Conservation (phyloP, 2,113 vertebrate genomes). For the Athene noctua region DNA sequence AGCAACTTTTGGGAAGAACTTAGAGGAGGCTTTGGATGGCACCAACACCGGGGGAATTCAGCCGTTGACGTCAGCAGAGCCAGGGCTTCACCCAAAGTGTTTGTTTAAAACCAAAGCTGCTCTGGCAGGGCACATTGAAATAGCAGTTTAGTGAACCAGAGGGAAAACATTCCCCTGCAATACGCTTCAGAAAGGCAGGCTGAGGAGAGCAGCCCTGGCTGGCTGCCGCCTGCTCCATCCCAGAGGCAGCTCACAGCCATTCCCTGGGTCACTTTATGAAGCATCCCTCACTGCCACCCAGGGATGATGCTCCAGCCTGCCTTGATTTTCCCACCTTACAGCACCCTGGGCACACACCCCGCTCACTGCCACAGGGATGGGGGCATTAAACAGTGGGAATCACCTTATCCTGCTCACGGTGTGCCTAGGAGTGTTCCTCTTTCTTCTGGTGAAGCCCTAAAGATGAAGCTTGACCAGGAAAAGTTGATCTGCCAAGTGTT, state of each 20-base stretch:
- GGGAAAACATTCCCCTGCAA: not conserved
- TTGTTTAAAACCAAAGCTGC: not conserved
- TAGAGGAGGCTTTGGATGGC: not conserved
- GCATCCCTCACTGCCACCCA: not conserved
- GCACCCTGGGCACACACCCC: rapidly evolving
- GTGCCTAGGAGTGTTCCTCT: not conserved
- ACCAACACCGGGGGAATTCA: not conserved
- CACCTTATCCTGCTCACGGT: rapidly evolving
- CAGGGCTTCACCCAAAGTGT: not conserved
- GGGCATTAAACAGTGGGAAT: not conserved
- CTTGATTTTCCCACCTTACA: not conserved
- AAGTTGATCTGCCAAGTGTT: not conserved
- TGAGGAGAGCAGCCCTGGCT: not conserved
- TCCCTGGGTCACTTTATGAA: not conserved
- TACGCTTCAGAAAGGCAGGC: rapidly evolving
- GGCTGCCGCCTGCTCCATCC: not conserved
- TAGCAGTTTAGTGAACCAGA: not conserved
- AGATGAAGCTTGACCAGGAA: not conserved
- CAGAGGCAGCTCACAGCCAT: rapidly evolving
- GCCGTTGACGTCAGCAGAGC: not conserved
- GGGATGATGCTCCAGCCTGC: not conserved
- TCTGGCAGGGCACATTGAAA: not conserved
- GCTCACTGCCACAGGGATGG: rapidly evolving
- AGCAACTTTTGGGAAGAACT: not conserved
- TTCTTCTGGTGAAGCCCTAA: not conserved